Conservation (phyloP, 2,888 invertebrate genomes). For the Notocelia uddmanniana region DNA sequence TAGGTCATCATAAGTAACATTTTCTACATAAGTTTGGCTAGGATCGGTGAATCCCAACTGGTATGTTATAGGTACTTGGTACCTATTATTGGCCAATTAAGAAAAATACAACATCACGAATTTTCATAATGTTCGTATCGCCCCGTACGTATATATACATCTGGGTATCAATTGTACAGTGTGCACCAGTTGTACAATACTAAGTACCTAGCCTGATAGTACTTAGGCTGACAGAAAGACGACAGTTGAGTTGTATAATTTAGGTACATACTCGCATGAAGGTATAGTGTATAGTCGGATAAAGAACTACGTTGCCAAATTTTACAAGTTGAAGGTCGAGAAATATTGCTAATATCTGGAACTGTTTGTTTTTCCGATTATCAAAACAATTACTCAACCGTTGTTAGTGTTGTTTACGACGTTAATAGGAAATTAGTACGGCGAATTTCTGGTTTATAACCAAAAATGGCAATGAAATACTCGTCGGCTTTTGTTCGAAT, state of each 20-base stretch:
- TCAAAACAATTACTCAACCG: slow-evolving; percentile 18
- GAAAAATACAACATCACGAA: no score
- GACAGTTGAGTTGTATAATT: no score
- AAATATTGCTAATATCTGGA: slow-evolving; percentile 16
- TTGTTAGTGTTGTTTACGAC: slow-evolving; percentile 26
- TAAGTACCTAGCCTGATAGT: neutral
- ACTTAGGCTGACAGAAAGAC: neutral
- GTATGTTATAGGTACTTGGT: no score
- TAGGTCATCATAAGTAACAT: no score
- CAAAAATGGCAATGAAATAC: neutral
- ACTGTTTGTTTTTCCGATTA: slow-evolving; percentile 25
- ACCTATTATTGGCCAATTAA: no score
- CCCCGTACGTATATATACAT: no score
- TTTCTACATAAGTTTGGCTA: no score
- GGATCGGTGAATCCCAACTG: no score
- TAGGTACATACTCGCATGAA: neutral
- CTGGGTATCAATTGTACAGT: no score
- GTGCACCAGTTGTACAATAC: no score
- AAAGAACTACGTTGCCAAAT: neutral
- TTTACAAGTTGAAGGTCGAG: slow-evolving; percentile 22
- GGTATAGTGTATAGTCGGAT: neutral
- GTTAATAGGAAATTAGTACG: slow-evolving; percentile 15
- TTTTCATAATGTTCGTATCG: no score
- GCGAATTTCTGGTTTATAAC: slow-evolving; percentile 10
- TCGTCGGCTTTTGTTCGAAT: neutral